Base-by-base conservation (phyloP, 1,140 invertebrate genomes). In the Bombus polaris region DNA sequence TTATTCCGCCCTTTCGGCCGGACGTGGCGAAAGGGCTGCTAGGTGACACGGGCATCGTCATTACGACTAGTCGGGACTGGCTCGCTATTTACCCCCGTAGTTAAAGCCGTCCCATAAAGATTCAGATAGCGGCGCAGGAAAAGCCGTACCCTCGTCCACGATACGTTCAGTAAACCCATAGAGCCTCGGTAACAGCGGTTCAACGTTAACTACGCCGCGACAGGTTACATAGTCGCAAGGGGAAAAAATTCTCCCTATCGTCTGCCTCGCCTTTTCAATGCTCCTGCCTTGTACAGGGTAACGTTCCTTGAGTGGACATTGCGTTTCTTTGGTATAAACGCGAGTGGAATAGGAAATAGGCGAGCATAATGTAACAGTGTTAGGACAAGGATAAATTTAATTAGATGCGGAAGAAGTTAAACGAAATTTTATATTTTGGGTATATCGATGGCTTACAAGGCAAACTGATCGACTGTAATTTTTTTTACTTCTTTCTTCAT, bases 51-150 rank as follows among this genome's bases (percentile, higher is more conserved):
- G 77, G 83, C 81, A 87, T 87, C 75, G 86, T 86, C 83, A 86
- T 86, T 89, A 86, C 79, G 85, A 86, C 87, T 87, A 87, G 87
- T 39, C 89, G 71, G 72, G 81, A 32, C 83, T 22, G 59, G 88
- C 59, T 87, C 77, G 39, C 86, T 91, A 90, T 91, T 91, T 91
- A 91, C 86, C 88, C 84, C 76, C 77, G 85, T 91, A 89, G 90
- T 91, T 92, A 88, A 92, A 88, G 75, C 90, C 68, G 85, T 79
- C 90, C 86, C 87, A 92, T 93, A 93, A 93, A 93, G 92, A 93
- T 93, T 75, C 87, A 92, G 92, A 93, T 93, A 93, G 88, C 85
- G 88, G 88, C 80, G 86, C 78, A 39, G 86, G 79, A 88, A 90
- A 86, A 87, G 76, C 84, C 83, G 75, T 59, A 85, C 87, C 87